These are phyloP conservation scores for Papilio demoleus DNA, from an alignment of 2,888 invertebrate genomes.

Conservation along the genomic window DNA sequence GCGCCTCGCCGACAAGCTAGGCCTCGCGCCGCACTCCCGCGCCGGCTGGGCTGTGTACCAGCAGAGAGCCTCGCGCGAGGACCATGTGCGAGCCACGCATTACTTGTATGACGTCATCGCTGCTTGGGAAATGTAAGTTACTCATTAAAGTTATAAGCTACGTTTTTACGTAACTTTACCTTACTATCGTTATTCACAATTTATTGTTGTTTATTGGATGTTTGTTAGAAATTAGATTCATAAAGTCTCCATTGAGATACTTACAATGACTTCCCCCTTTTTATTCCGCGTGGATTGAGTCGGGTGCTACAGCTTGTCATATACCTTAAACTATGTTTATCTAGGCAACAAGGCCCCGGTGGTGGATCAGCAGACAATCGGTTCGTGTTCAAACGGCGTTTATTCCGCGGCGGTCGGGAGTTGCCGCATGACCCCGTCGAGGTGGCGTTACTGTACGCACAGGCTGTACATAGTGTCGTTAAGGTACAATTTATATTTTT, in stretches of 20 bases:
- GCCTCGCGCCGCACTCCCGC: slow-evolving; percentile 86
- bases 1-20: slow-evolving; percentile 94
- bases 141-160: no score
- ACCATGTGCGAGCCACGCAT: slow-evolving; percentile 95
- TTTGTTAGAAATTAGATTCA: no score
- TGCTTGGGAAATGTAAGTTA: slow-evolving; percentile 94
- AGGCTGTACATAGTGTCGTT: slow-evolving; percentile 97
- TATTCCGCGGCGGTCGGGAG: slow-evolving; percentile 94
- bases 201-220: no score
- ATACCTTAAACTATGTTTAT: no score
- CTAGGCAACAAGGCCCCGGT: slow-evolving; percentile 85
- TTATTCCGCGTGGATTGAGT: no score
- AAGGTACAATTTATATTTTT: slow-evolving; percentile 85
- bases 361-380: slow-evolving; percentile 94
- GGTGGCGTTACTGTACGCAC: slow-evolving; percentile 96
- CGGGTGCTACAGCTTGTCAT: no score
- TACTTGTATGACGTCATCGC: slow-evolving; percentile 97
- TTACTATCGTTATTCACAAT: no score
- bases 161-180: no score
- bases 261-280: no score
- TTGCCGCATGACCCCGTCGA: slow-evolving; percentile 97
- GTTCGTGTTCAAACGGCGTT: slow-evolving; percentile 95
- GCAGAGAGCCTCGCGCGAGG: slow-evolving; percentile 92
- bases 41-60: slow-evolving; percentile 98
- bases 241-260: no score